Evolutionary conservation across 2,888 invertebrate species (phyloP), one percentile per base, ranked within the genome.

Genomic region (Athalia rosae): DNA sequence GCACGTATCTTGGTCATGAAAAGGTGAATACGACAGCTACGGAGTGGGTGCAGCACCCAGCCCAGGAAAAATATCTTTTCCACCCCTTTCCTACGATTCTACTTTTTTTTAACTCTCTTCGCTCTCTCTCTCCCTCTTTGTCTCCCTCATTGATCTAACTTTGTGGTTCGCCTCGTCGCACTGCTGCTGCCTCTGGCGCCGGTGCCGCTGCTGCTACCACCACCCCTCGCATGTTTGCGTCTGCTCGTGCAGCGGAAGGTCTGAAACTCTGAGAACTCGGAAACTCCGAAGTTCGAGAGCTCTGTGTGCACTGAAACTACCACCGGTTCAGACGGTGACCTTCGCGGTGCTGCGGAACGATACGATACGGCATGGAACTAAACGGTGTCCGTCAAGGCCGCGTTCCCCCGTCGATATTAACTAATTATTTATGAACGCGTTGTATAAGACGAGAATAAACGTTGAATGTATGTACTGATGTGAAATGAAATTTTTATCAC

Each of bases 61-160:
- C 67, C 67, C 53, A 67, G 28, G 28, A 28, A 28, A 28, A 28
- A 28, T 28, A 28, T 28, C 28, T 28, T 28, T 28, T 67, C 50
- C 67, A 48, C 53, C 28, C 53, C 11, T 45, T 53, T 48, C 28
- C 67, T 15, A 28, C 53, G 53, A 28, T 53, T 53, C 15, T 28
- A n/a, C 53, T 11, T 67, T 28, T 11, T 28, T 50, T 53, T 67
- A 15, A 41, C 67, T 7, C 11, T n/a, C 67, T 62, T 13, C 4
- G 5, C 58, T n/a, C 58, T 58, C 4, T 62, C 58, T 43, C 58
- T 71, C 71, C 58, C 69, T 4, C 56, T 71, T 58, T 71, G 58
- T 71, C 71, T 71, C 56, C 71, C 56, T 71, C 71, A 71, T 71
- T 58, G 71, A 71, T 71, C 71, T 71, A 71, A 58, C 71, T 71